Evolutionary conservation across 2,797 vertebrate species (phyloP), one percentile per base, ranked within the genome.

Genomic region (Loris lydekkerianus): DNA sequence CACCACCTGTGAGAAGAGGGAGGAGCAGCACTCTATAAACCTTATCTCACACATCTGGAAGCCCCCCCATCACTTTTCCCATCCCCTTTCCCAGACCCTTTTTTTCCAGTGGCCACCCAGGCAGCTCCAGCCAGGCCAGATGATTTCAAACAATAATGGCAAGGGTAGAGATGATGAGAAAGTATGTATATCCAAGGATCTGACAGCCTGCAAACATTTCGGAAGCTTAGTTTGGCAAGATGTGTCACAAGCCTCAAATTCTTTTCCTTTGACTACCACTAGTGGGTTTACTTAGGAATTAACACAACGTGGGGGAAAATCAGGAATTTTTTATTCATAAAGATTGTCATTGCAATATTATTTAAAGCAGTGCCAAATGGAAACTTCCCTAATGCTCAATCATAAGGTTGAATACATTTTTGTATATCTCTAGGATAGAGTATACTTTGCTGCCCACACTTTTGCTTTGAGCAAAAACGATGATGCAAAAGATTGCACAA

Each of bases 211-310:
- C 49, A 90, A 37, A 65, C 15, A 15, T 49, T 37, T 69, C 0
- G n/a, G 67, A 56, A 34, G 43, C 37, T 18, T n/a, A 37, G 9
- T 67, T 61, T 89, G 63, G 63, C 15, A 95, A 89, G 46, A 3
- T 10, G n/a, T 72, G 1, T 49, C 82, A 89, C 53, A 78, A 72
- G 46, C 10, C 60, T 56, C 29, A 43, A 76, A n/a, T 63, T 90
- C n/a, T 85, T 61, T 85, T 34, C 21, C 23, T 87, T 46, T 49
- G 25, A 86, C 53, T n/a, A 76, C 49, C 7, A 10, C 21, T 13
- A 9, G 46, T 37, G 34, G 29, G 31, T 83, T 96, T 85, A 29
- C 40, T 91, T 85, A 82, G 81, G 49, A 90, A 82, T 83, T 88
- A 88, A 92, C 31, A 88, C 18, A 27, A 91, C 85, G 40, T 14